These are phyloP conservation scores for Falco naumanni DNA, from an alignment of 2,797 vertebrate species.

Conservation along the genomic window DNA sequence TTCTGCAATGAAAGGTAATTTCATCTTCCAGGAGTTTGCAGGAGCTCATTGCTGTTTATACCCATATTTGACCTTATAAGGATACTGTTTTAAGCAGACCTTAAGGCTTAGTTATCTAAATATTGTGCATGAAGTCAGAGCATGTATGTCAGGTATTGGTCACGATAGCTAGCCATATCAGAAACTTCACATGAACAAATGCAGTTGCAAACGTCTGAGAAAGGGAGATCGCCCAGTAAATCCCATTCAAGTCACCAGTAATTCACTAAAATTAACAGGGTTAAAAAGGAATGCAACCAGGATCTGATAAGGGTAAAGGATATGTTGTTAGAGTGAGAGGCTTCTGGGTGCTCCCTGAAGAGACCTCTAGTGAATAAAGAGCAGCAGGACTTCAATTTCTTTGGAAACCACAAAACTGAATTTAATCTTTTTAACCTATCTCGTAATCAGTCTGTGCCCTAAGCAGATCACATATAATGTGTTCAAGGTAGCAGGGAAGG, in stretches of 20 bases:
- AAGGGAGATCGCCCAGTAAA: neutral
- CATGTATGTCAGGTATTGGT: neutral
- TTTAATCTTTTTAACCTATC: neutral
- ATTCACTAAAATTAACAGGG: neutral
- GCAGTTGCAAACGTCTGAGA: neutral
- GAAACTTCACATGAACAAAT: neutral
- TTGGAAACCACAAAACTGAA: neutral
- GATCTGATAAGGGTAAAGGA: neutral
- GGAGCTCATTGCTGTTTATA: neutral
- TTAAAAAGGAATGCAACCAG: neutral
- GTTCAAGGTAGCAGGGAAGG: neutral
- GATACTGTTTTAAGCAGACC: neutral
- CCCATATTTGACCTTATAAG: neutral
- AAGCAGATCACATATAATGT: neutral
- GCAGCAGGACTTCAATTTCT: neutral
- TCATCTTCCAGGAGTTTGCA: neutral
- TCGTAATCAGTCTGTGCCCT: neutral
- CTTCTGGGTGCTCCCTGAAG: neutral
- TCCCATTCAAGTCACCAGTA: neutral
- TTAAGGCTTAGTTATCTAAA: neutral
- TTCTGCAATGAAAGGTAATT: neutral
- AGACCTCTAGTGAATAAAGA: conserved; percentile 31
- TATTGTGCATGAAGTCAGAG: neutral
- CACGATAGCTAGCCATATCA: neutral
- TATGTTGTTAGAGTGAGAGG: neutral